Conservation (phyloP, 2,113 vertebrate species). For the Piliocolobus tephrosceles region DNA sequence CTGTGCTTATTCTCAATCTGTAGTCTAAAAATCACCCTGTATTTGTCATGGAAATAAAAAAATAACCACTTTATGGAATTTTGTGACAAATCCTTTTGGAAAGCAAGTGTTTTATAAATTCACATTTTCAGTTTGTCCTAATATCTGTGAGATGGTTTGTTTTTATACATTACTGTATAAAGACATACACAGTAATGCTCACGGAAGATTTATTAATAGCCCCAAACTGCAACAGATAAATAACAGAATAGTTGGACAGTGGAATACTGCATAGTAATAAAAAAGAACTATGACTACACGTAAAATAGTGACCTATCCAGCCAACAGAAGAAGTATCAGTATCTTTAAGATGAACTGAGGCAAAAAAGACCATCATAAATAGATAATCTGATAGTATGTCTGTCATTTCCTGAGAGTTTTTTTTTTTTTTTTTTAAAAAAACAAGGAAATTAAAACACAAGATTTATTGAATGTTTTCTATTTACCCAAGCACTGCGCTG, state of each 20-base stretch:
- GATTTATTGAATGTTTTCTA: background rate
- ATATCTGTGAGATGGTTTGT: background rate
- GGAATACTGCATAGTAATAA: background rate
- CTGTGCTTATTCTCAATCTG: background rate
- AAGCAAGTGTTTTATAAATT: background rate
- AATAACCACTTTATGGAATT: conserved; percentile 6
- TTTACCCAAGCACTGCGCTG: background rate
- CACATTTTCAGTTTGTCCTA: background rate
- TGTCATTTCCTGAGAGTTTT: background rate
- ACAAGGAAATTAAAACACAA: background rate
- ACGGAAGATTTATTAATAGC: background rate
- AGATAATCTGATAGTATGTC: background rate
- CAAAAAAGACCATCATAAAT: background rate
- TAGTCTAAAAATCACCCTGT: background rate
- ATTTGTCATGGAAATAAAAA: conserved; percentile 31
- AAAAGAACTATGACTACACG: background rate
- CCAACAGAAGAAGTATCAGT: background rate
- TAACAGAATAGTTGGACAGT: background rate
- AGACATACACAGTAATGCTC: background rate
- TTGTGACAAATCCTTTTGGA: conserved; percentile 4
- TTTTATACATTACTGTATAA: background rate
- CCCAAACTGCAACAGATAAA: background rate
- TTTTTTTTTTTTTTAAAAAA: background rate
- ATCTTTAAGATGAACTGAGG: background rate
- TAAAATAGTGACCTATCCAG: background rate